Base-by-base conservation (phyloP, 2,888 invertebrate genomes). In the Athetis lepigone region DNA sequence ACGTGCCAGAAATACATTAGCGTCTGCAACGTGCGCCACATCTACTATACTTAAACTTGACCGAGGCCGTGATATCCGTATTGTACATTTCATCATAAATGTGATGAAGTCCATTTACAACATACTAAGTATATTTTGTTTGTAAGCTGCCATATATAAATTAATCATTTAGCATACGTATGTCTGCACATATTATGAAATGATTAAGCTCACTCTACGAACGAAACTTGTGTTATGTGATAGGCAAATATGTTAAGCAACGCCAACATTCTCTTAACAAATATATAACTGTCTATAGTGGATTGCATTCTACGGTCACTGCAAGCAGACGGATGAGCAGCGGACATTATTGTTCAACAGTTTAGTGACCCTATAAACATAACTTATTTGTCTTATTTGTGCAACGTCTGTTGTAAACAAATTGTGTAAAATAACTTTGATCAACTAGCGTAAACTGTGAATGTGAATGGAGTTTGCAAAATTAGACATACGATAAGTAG, bases 241-340 rank as follows among this genome's bases (percentile, higher is more conserved):
- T 81, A 79, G 69, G 63, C 60, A 75, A 79, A 72, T 75, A 67
- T 68, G 73, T 81, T 80, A 64, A 75, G 80, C 78, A 82, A 82
- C 69, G 64, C 50, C 36, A 56, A 73, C 75, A 73, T 79, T 78
- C 78, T 71, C 79, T 74, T 63, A 64, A 74, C 58, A 61, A 37
- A 65, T 81, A 81, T 63, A 55, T 82, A 82, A 82, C 67, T 68
- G 50, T 58, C 37, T 51, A 45, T 58, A 68, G 25, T 47, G 42
- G 37, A 68, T 59, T 72, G 61, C 59, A 63, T 39, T 55, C 42
- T 59, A 49, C 52, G 29, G 49, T 49, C 45, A 42, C 64, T 62
- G 56, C 65, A 40, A 27, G 40, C 46, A 55, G 60, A 47, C 43
- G 25, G 52, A 56, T 46, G 16, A 9, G 46, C n/a, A 16, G 36